phyloP scores from a whole-genome alignment of 2,113 vertebrate genomes.

The Rhipidura dahli region DNA sequence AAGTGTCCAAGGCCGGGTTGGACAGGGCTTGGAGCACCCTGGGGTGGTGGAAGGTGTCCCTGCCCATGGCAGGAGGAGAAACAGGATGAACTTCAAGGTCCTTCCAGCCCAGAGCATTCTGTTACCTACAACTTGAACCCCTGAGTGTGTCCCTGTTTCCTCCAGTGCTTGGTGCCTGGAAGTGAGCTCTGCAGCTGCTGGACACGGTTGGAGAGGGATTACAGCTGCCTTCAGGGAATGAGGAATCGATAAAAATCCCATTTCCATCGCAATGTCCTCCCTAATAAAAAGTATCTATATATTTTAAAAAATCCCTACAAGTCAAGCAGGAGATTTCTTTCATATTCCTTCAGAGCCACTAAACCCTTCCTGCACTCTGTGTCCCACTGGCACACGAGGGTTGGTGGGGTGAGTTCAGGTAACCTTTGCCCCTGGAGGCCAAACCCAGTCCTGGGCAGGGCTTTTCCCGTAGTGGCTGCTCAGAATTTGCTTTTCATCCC shows the following conservation, averaged over 20 bases:
- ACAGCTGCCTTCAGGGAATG: not conserved
- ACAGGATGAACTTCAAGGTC: not conserved
- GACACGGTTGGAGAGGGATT: not conserved
- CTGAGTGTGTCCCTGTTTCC: not conserved
- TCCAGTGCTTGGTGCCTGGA: not conserved
- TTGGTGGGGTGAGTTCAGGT: not conserved
- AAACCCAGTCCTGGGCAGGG: not conserved
- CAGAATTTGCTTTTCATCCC: not conserved
- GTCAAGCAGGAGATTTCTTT: not conserved
- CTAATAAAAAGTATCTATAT: not conserved
- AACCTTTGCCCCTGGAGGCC: not conserved
- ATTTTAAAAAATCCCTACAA: not conserved
- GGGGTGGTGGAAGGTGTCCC: not conserved
- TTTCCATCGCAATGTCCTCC: not conserved
- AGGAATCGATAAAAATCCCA: not conserved
- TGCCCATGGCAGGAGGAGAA: not conserved
- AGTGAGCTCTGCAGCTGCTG: not conserved
- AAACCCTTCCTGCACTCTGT: not conserved
- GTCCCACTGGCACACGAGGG: accelerated
- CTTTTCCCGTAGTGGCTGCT: not conserved
- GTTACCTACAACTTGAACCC: not conserved
- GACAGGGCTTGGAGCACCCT: accelerated
- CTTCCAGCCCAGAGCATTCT: not conserved
- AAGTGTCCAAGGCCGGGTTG: accelerated
- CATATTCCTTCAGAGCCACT: accelerated